These are phyloP conservation scores for Merodon equestris DNA, from an alignment of 2,888 invertebrate genomes.

Conservation along the genomic window DNA sequence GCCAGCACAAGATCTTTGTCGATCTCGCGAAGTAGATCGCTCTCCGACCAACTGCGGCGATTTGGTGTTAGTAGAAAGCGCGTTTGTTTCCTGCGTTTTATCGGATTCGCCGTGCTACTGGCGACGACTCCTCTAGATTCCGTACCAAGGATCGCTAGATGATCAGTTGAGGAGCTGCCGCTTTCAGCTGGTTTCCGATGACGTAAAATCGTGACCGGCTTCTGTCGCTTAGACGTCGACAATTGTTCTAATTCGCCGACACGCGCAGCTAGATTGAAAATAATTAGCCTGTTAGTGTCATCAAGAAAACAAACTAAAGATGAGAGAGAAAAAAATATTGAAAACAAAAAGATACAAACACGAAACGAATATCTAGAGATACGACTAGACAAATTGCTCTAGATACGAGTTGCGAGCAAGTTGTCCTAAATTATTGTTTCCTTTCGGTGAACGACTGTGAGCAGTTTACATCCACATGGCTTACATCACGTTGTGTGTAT, in stretches of 20 bases:
- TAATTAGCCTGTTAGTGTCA: slow-evolving; percentile 63
- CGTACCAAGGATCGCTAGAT: slow-evolving; percentile 55
- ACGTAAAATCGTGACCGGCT: slow-evolving; percentile 68
- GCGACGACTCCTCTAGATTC: slow-evolving; percentile 17
- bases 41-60: slow-evolving; percentile 79
- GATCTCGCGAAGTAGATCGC: slow-evolving; percentile 83
- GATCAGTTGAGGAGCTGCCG: slow-evolving; percentile 53
- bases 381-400: slow-evolving; percentile 17
- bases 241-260: slow-evolving; percentile 61
- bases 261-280: slow-evolving; percentile 62
- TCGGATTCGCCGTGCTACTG: slow-evolving; percentile 26
- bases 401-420: slow-evolving; percentile 11
- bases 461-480: too few species aligned
- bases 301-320: not conserved
- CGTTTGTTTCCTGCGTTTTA: slow-evolving; percentile 74
- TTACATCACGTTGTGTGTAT: too few species aligned
- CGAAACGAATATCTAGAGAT: not conserved
- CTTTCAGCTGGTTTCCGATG: slow-evolving; percentile 56
- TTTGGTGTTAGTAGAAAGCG: slow-evolving; percentile 76
- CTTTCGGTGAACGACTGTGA: slow-evolving; percentile 16
- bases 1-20: slow-evolving; percentile 81
- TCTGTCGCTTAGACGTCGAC: slow-evolving; percentile 56
- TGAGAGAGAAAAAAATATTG: slow-evolving; percentile 11
- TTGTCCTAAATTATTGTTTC: slow-evolving; percentile 51
- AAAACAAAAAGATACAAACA: slow-evolving; percentile 25